phyloP scores from a whole-genome alignment of 1,140 invertebrate genomes.

The Aphidius ervi region DNA sequence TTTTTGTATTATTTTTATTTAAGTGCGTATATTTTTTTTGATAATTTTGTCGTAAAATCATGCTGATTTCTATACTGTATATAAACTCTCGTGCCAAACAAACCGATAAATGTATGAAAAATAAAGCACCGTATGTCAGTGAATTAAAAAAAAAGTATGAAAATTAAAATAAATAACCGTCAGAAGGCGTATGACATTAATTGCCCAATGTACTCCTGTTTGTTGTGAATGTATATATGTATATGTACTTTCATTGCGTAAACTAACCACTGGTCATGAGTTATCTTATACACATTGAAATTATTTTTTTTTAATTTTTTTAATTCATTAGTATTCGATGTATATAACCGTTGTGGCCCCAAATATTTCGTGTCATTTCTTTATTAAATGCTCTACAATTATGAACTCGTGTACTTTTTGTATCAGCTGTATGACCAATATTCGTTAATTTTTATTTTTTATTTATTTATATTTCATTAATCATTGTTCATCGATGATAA shows the following conservation, averaged over 20 bases:
- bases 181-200: constrained; percentile 23
- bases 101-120: constrained; percentile 2
- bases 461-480: neutral
- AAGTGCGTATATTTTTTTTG: no score
- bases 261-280: constrained; percentile 3
- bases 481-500: constrained; percentile 7
- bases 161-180: constrained; percentile 8
- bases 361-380: constrained; percentile 45
- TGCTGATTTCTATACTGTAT: constrained; percentile 4
- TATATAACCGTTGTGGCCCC: constrained; percentile 36
- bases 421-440: no score
- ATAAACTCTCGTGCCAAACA: constrained; percentile 15
- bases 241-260: constrained; percentile 21
- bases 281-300: neutral
- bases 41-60: constrained; percentile 20
- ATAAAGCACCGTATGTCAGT: constrained; percentile 11
- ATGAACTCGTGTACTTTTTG: constrained; percentile 19
- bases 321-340: constrained; percentile 35
- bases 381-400: constrained; percentile 44
- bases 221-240: constrained; percentile 8
- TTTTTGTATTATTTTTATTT: no score
- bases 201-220: constrained; percentile 24
- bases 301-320: constrained; percentile 4
- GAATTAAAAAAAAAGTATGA: constrained; percentile 6
- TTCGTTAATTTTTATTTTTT: constrained; percentile 22